Percentiles rank a stretch among this genome's conserved stretches.
phyloP scores from a whole-genome alignment of 1,140 invertebrate genomes.

The Atta texana region DNA sequence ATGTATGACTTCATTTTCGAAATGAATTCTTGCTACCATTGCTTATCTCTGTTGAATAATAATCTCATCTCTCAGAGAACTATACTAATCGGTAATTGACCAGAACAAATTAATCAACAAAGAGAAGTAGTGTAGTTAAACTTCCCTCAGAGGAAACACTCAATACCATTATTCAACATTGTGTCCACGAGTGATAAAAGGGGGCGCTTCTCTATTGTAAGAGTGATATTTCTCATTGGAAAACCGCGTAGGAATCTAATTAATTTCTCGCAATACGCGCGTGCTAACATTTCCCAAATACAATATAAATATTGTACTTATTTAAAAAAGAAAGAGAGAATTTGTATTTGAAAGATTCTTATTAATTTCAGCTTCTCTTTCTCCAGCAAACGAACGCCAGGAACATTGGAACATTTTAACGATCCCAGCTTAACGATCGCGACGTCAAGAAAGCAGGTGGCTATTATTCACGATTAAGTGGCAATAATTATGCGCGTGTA shows the following conservation, averaged over 20 bases:
- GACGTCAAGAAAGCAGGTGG: slow-evolving; percentile 15
- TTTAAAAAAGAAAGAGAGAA: background rate
- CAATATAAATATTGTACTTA: background rate
- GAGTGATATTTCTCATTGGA: background rate
- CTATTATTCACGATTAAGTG: slow-evolving; percentile 53
- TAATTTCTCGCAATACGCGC: slow-evolving; percentile 25
- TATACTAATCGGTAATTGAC: slow-evolving; percentile 42
- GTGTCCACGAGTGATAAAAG: slow-evolving; percentile 14
- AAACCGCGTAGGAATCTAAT: slow-evolving; percentile 27
- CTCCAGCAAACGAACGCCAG: background rate
- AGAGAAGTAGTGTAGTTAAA: slow-evolving; percentile 43
- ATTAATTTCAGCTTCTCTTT: background rate
- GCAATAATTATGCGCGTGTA: slow-evolving; percentile 51
- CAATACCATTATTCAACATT: slow-evolving; percentile 40
- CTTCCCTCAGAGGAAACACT: slow-evolving; percentile 53
- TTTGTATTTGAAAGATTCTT: slow-evolving; percentile 25
- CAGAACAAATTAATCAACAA: slow-evolving; percentile 46
- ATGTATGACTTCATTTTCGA: background rate
- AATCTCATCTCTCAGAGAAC: background rate
- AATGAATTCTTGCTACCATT: background rate
- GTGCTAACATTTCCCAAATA: background rate
- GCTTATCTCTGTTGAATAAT: background rate
- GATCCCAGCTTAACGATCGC: slow-evolving; percentile 27
- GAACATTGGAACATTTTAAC: slow-evolving; percentile 9
- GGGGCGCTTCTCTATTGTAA: background rate